Evolutionary conservation across 2,113 vertebrate species (phyloP).

Genomic region (Tetrax tetrax): DNA sequence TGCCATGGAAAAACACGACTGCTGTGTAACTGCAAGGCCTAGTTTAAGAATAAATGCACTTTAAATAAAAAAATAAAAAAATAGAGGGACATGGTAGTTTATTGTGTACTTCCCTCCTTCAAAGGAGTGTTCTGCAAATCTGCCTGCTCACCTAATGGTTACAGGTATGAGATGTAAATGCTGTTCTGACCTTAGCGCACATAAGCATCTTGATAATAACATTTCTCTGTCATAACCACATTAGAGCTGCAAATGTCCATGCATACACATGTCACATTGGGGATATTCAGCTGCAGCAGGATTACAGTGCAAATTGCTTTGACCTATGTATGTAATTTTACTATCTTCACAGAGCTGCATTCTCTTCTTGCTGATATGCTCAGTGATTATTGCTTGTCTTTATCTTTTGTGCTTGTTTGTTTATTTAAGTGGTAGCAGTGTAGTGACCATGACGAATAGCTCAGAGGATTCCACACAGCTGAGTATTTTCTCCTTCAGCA

Average conservation of each 20-base stretch:
- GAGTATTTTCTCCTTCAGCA: background rate
- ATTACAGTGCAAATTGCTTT: conserved; percentile 44
- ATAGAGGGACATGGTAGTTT: background rate
- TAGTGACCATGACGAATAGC: conserved; percentile 54
- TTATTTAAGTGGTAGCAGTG: conserved; percentile 57
- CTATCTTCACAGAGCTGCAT: conserved; percentile 15
- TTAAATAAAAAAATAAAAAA: background rate
- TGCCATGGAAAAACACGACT: background rate
- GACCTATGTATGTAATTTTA: conserved; percentile 26
- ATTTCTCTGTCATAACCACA: background rate
- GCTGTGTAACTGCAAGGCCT: background rate
- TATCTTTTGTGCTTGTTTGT: conserved; percentile 42
- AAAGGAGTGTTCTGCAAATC: background rate
- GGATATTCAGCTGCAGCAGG: background rate
- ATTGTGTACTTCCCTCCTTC: background rate
- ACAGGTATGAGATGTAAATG: background rate
- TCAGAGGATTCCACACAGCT: background rate
- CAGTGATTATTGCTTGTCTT: conserved; percentile 47
- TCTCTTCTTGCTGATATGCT: background rate
- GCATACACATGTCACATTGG: background rate
- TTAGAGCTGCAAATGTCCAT: background rate
- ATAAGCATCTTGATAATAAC: background rate
- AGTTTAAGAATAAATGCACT: background rate
- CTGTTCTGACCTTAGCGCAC: background rate
- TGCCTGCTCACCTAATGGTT: background rate